phyloP scores from a whole-genome alignment of 2,797 vertebrate genomes.

The Acrocephalus scirpaceus region DNA sequence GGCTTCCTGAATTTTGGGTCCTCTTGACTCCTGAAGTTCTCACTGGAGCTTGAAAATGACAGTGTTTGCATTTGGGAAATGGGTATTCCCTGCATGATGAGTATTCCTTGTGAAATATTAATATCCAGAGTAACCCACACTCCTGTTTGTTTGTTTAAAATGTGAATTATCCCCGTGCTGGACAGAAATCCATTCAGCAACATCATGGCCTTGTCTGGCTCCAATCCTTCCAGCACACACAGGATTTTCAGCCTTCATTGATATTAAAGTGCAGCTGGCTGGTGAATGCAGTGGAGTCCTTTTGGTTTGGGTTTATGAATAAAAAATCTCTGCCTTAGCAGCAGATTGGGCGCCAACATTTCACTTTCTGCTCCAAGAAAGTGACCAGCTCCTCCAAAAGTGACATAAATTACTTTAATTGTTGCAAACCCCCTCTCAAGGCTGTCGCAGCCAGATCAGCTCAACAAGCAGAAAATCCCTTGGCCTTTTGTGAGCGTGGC shows the following conservation, averaged over 20 bases:
- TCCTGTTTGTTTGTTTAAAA: not conserved
- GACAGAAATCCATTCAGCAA: not conserved
- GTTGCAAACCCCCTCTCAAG: not conserved
- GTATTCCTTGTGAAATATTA: not conserved
- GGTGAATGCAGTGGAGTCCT: not conserved
- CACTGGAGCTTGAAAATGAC: not conserved
- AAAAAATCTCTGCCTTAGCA: not conserved
- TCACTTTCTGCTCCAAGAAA: not conserved
- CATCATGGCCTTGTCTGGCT: not conserved
- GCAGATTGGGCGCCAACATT: not conserved
- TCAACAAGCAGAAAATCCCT: constrained; percentile 3
- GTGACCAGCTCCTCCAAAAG: not conserved
- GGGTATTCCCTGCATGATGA: not conserved
- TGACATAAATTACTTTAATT: not conserved
- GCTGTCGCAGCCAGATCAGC: not conserved
- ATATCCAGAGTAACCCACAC: not conserved
- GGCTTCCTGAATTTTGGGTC: not conserved
- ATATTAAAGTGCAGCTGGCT: not conserved
- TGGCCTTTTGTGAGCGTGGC: not conserved
- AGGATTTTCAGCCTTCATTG: not conserved
- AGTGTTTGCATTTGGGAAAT: not conserved
- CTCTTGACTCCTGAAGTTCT: not conserved
- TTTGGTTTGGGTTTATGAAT: not conserved
- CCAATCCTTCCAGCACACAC: not conserved
- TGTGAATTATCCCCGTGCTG: not conserved